Evolutionary conservation across 2,113 vertebrate species (phyloP).

Genomic region (Scopus umbretta): DNA sequence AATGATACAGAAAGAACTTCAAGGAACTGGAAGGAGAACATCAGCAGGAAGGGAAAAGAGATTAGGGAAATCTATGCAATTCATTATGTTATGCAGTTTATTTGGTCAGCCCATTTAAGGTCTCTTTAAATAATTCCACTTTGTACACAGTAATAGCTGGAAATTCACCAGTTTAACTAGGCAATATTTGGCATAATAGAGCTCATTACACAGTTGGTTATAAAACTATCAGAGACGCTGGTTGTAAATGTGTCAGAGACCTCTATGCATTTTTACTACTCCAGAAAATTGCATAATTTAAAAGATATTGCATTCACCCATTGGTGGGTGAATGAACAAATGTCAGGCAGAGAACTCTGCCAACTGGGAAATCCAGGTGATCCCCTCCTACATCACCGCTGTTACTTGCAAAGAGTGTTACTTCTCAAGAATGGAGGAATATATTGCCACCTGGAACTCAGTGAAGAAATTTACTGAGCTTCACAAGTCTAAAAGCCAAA

Average conservation of each 20-base stretch:
- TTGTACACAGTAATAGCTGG: not conserved
- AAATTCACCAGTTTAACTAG: not conserved
- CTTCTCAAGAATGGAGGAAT: not conserved
- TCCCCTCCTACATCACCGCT: not conserved
- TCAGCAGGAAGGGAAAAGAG: not conserved
- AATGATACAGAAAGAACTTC: not conserved
- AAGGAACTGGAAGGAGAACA: not conserved
- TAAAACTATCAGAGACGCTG: not conserved
- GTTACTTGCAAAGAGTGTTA: not conserved
- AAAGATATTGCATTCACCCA: not conserved
- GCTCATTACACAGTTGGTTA: not conserved
- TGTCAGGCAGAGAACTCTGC: not conserved
- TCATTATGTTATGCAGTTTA: not conserved
- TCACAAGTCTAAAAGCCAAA: not conserved
- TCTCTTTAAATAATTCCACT: not conserved
- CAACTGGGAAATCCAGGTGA: not conserved
- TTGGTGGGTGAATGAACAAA: not conserved
- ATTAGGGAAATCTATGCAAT: not conserved
- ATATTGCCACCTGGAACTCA: not conserved
- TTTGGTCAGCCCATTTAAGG: not conserved
- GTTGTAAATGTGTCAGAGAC: not conserved
- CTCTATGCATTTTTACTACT: not conserved
- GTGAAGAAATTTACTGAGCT: not conserved
- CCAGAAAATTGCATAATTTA: not conserved
- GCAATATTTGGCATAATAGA: not conserved